phyloP scores from a whole-genome alignment of 2,888 invertebrate species.

The Rhamnusium bicolor region DNA sequence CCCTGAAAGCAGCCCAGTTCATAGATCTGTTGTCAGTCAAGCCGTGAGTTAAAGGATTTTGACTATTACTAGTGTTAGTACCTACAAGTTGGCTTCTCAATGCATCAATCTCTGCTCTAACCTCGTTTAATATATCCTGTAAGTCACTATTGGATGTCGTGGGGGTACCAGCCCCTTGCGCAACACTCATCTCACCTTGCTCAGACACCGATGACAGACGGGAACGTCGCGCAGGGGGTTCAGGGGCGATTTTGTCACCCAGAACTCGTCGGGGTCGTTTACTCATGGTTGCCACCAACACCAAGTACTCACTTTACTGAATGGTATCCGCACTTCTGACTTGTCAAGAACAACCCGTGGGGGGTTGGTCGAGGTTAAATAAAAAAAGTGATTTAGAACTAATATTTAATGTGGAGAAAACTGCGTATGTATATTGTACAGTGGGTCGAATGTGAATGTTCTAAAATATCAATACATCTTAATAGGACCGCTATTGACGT shows the following conservation, averaged over 20 bases:
- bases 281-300: neutral
- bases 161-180: neutral
- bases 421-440: too few species aligned
- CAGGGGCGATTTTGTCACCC: neutral
- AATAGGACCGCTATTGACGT: too few species aligned
- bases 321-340: conserved; percentile 5
- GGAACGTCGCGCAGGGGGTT: neutral
- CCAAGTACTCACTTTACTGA: neutral
- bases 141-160: conserved; percentile 10
- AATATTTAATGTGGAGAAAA: too few species aligned
- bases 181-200: neutral
- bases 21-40: neutral
- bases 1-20: conserved; percentile 6
- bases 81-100: conserved; percentile 14
- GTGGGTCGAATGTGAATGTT: too few species aligned
- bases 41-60: neutral
- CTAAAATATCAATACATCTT: too few species aligned
- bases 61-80: neutral
- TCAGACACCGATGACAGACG: neutral
- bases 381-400: too few species aligned
- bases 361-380: too few species aligned
- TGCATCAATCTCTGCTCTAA: neutral
- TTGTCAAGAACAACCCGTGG: too few species aligned
- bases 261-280: neutral
- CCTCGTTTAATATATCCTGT: conserved; percentile 1